Base-by-base conservation (phyloP, 1,140 invertebrate genomes). In the Penaeus vannamei region DNA sequence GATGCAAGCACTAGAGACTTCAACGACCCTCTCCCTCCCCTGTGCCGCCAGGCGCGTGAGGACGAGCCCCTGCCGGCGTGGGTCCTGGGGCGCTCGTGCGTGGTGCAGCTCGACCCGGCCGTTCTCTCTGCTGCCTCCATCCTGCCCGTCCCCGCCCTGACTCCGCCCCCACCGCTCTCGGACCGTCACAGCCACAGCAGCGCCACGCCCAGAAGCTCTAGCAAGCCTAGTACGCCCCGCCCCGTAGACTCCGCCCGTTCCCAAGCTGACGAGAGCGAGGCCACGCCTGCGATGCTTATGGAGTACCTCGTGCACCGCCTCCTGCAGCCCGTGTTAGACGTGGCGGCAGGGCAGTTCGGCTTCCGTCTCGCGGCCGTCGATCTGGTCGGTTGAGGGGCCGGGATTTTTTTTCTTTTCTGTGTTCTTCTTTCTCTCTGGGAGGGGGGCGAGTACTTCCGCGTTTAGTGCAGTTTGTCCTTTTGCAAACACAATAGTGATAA, bases 241-340 rank as follows among this genome's bases (percentile, higher is more conserved):
- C 32, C 82, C n/a, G 26, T 59, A 14, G 26, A 53, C 53, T 53
- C 53, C 53, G 53, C 53, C 53, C 53, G 53, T 10, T 53, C 53
- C 4, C 53, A 53, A 12, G 53, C 53, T 53, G 53, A 36, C 17
- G 42, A 84, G 2, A 83, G 84, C 29, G 46, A 23, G 29, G 32
- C 36, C n/a, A 61, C 83, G 0, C 72, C 87, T 23, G 26, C 53
- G 26, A 42, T 36, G 23, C 7, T 89, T 8, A 46, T 77, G 69
- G 53, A 89, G 12, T 89, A 85, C 69, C 69, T 89, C 22, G 2
- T 64, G 4, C 76, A 85, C 79, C 87, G 87, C 59, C 87, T 89
- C 17, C 82, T 89, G 8, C 69, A 84, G 4, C 87, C 87, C 2
- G 66, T 89, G 7, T n/a, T 89, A 8, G 64, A 89, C 36, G 20